Base-by-base conservation (phyloP, 2,888 invertebrate species). In the Empis stercorea region DNA sequence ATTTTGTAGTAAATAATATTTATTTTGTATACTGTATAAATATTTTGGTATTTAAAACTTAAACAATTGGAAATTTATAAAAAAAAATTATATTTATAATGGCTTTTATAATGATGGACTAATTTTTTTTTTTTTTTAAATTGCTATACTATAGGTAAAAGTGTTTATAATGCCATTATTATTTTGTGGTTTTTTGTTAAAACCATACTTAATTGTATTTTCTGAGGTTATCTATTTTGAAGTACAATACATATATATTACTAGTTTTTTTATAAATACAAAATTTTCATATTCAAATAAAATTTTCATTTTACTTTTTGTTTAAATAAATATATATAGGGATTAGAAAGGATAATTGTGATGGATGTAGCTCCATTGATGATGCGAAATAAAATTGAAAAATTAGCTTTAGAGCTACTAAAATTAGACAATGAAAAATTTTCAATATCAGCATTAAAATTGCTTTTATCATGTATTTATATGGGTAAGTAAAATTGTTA, bases 381-480 rank as follows among this genome's bases (percentile, higher is more conserved):
- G 57, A 71, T 78, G 49, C 74, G 75, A 37, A 78, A 80, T 60
- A 77, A 77, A 66, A 74, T 84, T 54, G 75, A 79, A 52, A 80
- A 80, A 67, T 70, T 83, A 47, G 77, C 84, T 37, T 71, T 82
- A 53, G 81, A 84, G 51, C 73, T 78, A 56, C 66, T 87, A 59
- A 79, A 79, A 60, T 74, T 80, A 59, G 76, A 80, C 44, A 82
- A 81, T 66, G 80, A 84, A 43, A 72, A 76, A 57, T 73, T 78
- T 57, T 79, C 84, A 44, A 70, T 87, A 55, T 78, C 83, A 51
- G 82, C 84, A 13, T 68, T 84, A 53, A 84, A 85, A 61, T 71
- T 88, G 47, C 74, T 87, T 56, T 70, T 87, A 52, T 81, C 83
- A 40, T 84, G 85, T 62, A 84, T 87, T 76, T 88, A 88, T 68